These are phyloP conservation scores for Microplitis mediator DNA, from an alignment of 1,140 invertebrate species.

Conservation along the genomic window DNA sequence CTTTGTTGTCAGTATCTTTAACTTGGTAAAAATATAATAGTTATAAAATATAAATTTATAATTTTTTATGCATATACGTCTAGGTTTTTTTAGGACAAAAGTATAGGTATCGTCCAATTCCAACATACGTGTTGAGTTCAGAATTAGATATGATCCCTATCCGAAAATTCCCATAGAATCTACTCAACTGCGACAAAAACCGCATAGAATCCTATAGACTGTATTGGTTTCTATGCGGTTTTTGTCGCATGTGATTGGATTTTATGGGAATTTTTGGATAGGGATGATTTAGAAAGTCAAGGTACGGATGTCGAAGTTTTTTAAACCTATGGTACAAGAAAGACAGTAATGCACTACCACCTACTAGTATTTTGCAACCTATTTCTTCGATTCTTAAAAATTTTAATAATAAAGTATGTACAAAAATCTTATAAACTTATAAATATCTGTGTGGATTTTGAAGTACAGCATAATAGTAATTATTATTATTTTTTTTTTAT, in stretches of 20 bases:
- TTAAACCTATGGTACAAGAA: constrained; percentile 96
- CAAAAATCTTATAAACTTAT: not conserved
- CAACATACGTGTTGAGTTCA: constrained; percentile 90
- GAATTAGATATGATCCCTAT: constrained; percentile 88
- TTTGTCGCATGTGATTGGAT: too few relatives aligned
- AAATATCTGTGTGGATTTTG: not conserved
- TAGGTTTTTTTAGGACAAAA: constrained; percentile 96
- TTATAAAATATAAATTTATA: not conserved
- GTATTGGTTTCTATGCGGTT: too few relatives aligned
- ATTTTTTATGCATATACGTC: constrained; percentile 22
- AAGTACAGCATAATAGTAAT: not conserved
- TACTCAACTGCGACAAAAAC: too few relatives aligned
- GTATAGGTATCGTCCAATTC: constrained; percentile 96
- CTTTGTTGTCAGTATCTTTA: constrained; percentile 77
- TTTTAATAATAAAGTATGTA: constrained; percentile 90
- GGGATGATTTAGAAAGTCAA: constrained; percentile 77
- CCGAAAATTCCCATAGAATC: too few relatives aligned
- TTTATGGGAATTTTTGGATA: too few relatives aligned
- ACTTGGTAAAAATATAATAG: constrained; percentile 26
- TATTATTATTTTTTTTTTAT: constrained; percentile 5
- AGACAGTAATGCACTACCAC: constrained; percentile 93
- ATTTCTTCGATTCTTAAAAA: constrained; percentile 97
- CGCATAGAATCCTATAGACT: too few relatives aligned
- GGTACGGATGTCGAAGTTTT: constrained; percentile 84
- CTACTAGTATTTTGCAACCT: constrained; percentile 92